These are phyloP conservation scores for Yponomeuta cagnagella DNA, from an alignment of 2,888 invertebrate species.

Conservation along the genomic window DNA sequence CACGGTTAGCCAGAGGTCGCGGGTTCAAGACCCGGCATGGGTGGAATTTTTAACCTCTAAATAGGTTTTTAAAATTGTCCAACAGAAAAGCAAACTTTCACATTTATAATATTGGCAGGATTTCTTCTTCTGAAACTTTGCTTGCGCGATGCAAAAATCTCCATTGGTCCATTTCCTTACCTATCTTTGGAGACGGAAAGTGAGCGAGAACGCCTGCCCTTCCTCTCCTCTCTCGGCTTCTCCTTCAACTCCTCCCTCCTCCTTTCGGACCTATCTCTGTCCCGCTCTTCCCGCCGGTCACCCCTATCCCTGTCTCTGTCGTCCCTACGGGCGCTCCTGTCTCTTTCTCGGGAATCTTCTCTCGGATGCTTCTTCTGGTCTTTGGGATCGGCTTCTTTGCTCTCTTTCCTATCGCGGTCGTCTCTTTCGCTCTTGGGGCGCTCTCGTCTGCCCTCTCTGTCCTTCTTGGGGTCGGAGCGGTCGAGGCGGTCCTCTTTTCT, in stretches of 20 bases:
- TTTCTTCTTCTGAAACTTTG: too few relatives aligned
- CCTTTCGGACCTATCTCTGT: slow-evolving; percentile 16
- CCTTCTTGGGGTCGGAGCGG: slow-evolving; percentile 29
- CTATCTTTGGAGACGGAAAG: slow-evolving; percentile 29
- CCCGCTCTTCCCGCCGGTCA: slow-evolving; percentile 6
- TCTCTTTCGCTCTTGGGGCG: slow-evolving; percentile 28
- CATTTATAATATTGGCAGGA: too few relatives aligned
- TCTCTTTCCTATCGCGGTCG: slow-evolving; percentile 21
- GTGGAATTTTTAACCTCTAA: too few relatives aligned
- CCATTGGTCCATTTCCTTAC: slow-evolving; percentile 19
- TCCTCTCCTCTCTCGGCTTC: slow-evolving; percentile 15
- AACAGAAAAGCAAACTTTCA: too few relatives aligned
- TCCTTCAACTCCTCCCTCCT: slow-evolving; percentile 17
- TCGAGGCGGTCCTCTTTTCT: slow-evolving; percentile 36
- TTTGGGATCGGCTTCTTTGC: slow-evolving; percentile 21
- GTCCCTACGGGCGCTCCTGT: not conserved
- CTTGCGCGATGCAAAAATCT: too few relatives aligned
- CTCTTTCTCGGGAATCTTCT: slow-evolving; percentile 16
- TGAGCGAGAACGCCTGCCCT: slow-evolving; percentile 39
- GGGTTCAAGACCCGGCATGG: too few relatives aligned
- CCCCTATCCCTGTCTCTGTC: slow-evolving; percentile 14
- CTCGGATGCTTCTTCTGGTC: slow-evolving; percentile 14
- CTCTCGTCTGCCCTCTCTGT: slow-evolving; percentile 27
- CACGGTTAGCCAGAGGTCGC: too few relatives aligned
- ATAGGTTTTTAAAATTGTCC: too few relatives aligned